Conservation (phyloP, 2,797 vertebrate species). For the Poecilia gillii region DNA sequence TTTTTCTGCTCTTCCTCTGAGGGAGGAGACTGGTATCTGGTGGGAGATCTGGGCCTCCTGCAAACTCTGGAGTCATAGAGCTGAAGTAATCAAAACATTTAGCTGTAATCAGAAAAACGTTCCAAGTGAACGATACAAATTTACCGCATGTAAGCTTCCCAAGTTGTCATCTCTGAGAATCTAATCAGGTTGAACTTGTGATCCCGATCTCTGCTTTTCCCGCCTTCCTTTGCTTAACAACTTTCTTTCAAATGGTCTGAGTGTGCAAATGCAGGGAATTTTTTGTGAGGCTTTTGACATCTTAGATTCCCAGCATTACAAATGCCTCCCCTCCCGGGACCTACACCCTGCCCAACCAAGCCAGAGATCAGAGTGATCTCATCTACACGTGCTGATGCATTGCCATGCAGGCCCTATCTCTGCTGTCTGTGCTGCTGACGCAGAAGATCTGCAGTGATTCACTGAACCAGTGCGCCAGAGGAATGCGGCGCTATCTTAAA, state of each 20-base stretch:
- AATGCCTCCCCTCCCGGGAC: conserved; percentile 15
- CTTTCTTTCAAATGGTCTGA: conserved; percentile 7
- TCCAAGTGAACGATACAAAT: neutral
- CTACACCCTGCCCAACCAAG: conserved; percentile 22
- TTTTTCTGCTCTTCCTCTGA: neutral
- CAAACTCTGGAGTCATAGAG: neutral
- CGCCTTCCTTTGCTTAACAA: conserved; percentile 33
- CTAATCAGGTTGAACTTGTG: neutral
- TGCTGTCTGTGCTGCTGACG: conserved; percentile 50
- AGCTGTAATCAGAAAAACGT: neutral
- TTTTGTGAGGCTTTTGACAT: conserved; percentile 51
- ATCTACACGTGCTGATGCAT: conserved; percentile 50
- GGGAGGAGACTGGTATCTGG: neutral
- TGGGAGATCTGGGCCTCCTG: neutral
- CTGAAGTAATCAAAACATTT: neutral
- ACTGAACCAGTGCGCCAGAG: conserved; percentile 46
- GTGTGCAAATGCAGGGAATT: neutral
- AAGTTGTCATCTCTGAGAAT: neutral
- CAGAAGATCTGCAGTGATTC: conserved; percentile 51
- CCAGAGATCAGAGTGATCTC: conserved; percentile 48
- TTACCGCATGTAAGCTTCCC: neutral
- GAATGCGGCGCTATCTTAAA: conserved; percentile 67
- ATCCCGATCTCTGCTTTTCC: neutral
- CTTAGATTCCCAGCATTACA: conserved; percentile 50
- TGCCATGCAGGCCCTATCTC: conserved; percentile 37